These are phyloP conservation scores for Brachionus sp. DNA, from an alignment of 1,140 invertebrate species.

Conservation along the genomic window DNA sequence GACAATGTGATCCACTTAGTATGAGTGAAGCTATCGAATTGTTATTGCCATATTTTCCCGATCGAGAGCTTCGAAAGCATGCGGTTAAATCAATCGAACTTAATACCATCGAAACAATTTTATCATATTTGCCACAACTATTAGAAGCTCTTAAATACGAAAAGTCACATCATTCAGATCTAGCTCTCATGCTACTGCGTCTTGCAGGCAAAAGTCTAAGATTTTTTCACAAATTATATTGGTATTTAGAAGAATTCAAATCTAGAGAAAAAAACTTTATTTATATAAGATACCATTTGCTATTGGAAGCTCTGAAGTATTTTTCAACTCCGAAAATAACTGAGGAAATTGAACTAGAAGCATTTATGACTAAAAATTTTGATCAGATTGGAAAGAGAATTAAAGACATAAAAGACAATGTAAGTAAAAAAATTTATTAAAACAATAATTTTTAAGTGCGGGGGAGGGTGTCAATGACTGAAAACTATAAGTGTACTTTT, in stretches of 20 bases:
- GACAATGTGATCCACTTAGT: neutral
- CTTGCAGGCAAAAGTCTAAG: neutral
- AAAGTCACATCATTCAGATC: neutral
- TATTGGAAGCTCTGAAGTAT: neutral
- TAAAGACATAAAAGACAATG: neutral
- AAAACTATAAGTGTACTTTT: no score
- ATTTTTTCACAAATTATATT: conserved; percentile 25
- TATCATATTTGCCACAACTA: conserved; percentile 22
- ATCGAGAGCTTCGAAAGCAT: neutral
- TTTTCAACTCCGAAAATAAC: neutral
- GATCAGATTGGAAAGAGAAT: neutral
- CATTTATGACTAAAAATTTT: neutral
- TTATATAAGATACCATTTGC: neutral
- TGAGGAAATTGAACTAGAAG: neutral
- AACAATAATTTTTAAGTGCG: no score
- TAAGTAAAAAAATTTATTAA: neutral
- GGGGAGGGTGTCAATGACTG: no score
- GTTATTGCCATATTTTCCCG: conserved; percentile 9
- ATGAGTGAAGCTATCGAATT: conserved; percentile 25
- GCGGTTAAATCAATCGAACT: conserved; percentile 14
- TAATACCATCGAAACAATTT: neutral
- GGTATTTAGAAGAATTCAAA: conserved; percentile 12
- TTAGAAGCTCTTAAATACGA: conserved; percentile 26
- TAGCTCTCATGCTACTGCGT: neutral
- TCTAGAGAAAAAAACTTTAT: neutral